Evolutionary conservation across 2,113 vertebrate species (phyloP).

Genomic region (Heliornis fulica): DNA sequence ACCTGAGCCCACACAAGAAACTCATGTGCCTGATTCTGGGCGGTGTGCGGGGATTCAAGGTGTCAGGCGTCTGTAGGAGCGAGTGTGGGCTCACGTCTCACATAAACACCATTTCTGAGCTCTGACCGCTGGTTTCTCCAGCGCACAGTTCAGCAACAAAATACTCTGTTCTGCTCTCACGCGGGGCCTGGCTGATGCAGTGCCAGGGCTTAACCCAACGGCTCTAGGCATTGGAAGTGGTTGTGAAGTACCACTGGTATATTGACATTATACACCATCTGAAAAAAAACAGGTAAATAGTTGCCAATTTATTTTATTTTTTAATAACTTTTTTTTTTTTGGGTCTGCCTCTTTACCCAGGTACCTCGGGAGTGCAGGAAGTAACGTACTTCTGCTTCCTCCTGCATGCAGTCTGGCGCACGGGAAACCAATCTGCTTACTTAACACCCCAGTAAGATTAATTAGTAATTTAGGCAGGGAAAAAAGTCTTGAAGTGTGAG

Average conservation of each 20-base stretch:
- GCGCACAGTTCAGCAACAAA: neutral
- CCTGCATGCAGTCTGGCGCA: neutral
- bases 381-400: neutral
- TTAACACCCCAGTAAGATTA: neutral
- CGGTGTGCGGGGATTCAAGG: neutral
- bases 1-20: neutral
- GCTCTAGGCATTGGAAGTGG: neutral
- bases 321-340: neutral
- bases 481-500: neutral
- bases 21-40: fast-evolving
- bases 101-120: neutral
- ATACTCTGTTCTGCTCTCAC: neutral
- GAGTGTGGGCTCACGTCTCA: neutral
- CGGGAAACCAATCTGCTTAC: neutral
- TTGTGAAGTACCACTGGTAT: neutral
- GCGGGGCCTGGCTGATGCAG: neutral
- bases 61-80: neutral
- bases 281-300: neutral
- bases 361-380: neutral
- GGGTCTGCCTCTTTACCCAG: neutral
- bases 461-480: neutral
- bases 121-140: neutral
- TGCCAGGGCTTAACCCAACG: neutral
- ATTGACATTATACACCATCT: neutral
- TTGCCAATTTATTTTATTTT: too few relatives aligned